Conservation (phyloP, 2,888 invertebrate species). For the Fragum fragum region DNA sequence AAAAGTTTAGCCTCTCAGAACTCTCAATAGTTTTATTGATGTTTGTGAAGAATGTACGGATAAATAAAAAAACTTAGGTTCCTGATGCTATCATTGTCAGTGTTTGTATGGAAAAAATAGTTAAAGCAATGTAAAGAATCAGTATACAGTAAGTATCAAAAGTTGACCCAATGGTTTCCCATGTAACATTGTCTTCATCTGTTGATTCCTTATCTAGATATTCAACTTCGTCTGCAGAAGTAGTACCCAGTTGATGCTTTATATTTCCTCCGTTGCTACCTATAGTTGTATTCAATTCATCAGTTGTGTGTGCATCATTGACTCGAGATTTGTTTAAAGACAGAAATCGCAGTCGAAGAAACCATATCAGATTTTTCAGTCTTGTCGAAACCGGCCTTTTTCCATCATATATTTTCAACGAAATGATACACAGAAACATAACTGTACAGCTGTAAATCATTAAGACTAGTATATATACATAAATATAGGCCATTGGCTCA, state of each 20-base stretch:
- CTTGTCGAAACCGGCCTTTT: constrained; percentile 18
- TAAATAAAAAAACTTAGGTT: no score
- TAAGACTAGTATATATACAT: constrained; percentile 51
- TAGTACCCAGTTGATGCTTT: no score
- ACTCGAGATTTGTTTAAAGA: background rate
- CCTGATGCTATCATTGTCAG: background rate
- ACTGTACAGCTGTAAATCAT: constrained; percentile 46
- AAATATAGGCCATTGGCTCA: constrained; percentile 46
- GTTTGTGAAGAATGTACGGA: no score
- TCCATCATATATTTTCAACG: constrained; percentile 46
- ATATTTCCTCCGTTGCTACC: background rate
- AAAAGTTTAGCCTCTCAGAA: no score
- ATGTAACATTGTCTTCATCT: background rate
- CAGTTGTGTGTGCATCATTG: background rate
- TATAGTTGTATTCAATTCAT: background rate
- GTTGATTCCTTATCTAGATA: background rate
- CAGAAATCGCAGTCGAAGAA: background rate
- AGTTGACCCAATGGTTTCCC: constrained; percentile 46
- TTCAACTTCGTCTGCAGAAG: background rate
- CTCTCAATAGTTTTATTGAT: no score
- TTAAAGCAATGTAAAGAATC: background rate
- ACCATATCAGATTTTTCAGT: constrained; percentile 14
- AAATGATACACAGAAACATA: constrained; percentile 43
- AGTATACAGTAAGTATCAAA: constrained; percentile 40
- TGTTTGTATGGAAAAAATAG: background rate